phyloP scores from a whole-genome alignment of 1,140 invertebrate genomes.

The Sesamia nonagrioides region DNA sequence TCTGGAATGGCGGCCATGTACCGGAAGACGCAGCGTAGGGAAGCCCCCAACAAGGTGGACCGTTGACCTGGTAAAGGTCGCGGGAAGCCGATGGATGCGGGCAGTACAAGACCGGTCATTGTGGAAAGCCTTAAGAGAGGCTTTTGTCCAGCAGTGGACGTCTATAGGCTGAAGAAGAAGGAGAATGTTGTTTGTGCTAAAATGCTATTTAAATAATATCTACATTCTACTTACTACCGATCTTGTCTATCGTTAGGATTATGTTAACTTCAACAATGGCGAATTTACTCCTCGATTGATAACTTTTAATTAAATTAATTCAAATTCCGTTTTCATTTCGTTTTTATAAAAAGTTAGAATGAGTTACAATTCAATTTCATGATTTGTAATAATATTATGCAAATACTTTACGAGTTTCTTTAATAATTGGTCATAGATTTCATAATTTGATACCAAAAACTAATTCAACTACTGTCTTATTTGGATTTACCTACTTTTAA shows the following conservation, averaged over 20 bases:
- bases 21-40: too few species aligned
- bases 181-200: too few species aligned
- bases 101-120: too few species aligned
- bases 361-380: not conserved
- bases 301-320: not conserved
- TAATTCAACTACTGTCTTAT: not conserved
- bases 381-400: not conserved
- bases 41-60: too few species aligned
- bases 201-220: too few species aligned
- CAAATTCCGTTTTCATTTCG: not conserved
- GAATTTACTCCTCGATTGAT: not conserved
- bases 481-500: not conserved
- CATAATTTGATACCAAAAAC: not conserved
- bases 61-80: too few species aligned
- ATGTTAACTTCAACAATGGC: not conserved
- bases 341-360: not conserved
- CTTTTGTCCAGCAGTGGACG: too few species aligned
- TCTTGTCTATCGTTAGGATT: not conserved
- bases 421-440: not conserved
- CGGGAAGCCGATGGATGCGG: too few species aligned
- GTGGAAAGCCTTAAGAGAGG: too few species aligned
- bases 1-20: too few species aligned
- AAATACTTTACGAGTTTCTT: not conserved
- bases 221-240: too few species aligned
- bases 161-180: too few species aligned